Evolutionary conservation across 2,113 vertebrate genomes (phyloP).

Genomic region (Turnix velox): DNA sequence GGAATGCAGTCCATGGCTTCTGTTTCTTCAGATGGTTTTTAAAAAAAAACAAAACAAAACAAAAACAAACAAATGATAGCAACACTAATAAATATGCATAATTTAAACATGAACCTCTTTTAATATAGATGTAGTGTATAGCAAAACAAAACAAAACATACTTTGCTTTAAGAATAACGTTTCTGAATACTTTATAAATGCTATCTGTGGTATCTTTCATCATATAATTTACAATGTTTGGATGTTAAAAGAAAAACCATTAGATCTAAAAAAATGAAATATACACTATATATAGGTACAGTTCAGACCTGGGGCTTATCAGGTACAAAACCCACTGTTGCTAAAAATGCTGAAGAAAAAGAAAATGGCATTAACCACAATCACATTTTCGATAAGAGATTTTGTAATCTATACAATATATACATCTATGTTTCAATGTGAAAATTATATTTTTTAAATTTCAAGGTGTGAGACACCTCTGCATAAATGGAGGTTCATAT

Average conservation of each 20-base stretch:
- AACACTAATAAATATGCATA: conserved; percentile 84
- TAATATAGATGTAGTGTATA: conserved; percentile 83
- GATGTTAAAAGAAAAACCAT: conserved; percentile 72
- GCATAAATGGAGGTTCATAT: conserved; percentile 76
- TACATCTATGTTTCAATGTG: conserved; percentile 83
- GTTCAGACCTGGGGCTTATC: conserved; percentile 70
- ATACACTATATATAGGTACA: conserved; percentile 79
- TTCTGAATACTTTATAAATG: conserved; percentile 86
- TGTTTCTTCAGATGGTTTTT: conserved; percentile 58
- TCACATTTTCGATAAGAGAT: conserved; percentile 78
- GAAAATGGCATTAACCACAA: conserved; percentile 75
- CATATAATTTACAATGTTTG: conserved; percentile 82
- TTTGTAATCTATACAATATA: conserved; percentile 85
- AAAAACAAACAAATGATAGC: conserved; percentile 63
- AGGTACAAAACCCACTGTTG: conserved; percentile 68
- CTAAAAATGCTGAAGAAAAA: conserved; percentile 73
- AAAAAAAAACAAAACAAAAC: not conserved
- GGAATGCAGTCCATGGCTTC: conserved; percentile 67
- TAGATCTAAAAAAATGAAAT: conserved; percentile 72
- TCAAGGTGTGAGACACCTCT: conserved; percentile 77
- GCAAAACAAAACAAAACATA: conserved; percentile 81
- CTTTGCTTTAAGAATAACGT: conserved; percentile 82
- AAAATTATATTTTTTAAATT: conserved; percentile 81
- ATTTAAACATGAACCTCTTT: conserved; percentile 84
- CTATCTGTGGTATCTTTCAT: conserved; percentile 79